These are phyloP conservation scores for Protophormia terraenovae DNA, from an alignment of 2,888 invertebrate species.

Conservation along the genomic window DNA sequence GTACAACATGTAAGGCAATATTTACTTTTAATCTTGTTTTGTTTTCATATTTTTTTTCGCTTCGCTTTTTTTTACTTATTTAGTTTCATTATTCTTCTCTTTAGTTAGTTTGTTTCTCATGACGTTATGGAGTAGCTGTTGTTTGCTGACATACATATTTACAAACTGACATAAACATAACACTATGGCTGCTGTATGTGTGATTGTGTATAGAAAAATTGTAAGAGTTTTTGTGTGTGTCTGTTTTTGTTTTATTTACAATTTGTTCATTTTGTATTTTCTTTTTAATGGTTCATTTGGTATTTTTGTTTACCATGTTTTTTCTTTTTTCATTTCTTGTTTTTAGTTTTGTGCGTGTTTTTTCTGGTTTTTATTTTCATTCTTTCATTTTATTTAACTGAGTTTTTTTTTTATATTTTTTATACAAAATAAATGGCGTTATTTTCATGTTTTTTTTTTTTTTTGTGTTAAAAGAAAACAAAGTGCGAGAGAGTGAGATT, in stretches of 20 bases:
- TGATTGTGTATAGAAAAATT: not conserved
- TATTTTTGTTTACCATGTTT: too few relatives aligned
- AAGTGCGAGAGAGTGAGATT: not conserved
- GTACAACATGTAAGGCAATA: too few relatives aligned
- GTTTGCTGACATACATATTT: too few relatives aligned
- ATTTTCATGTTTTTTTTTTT: not conserved
- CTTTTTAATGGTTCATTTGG: not conserved
- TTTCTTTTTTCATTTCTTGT: not conserved
- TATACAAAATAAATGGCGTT: not conserved
- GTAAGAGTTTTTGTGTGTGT: not conserved
- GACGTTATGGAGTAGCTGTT: too few relatives aligned
- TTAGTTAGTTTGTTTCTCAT: not conserved
- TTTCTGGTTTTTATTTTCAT: not conserved
- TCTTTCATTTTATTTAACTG: not conserved
- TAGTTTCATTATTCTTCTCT: too few relatives aligned
- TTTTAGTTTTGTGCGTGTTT: constrained; percentile 50
- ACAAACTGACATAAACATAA: too few relatives aligned
- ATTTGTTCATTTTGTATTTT: constrained; percentile 14
- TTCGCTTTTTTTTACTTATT: too few relatives aligned
- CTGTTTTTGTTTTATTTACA: not conserved
- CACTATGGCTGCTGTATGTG: not conserved
- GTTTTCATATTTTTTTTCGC: too few relatives aligned
- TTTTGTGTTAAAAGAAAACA: not conserved
- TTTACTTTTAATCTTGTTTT: too few relatives aligned
- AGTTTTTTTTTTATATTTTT: not conserved